phyloP scores from a whole-genome alignment of 2,113 vertebrate species.

The Dasypus novemcinctus region DNA sequence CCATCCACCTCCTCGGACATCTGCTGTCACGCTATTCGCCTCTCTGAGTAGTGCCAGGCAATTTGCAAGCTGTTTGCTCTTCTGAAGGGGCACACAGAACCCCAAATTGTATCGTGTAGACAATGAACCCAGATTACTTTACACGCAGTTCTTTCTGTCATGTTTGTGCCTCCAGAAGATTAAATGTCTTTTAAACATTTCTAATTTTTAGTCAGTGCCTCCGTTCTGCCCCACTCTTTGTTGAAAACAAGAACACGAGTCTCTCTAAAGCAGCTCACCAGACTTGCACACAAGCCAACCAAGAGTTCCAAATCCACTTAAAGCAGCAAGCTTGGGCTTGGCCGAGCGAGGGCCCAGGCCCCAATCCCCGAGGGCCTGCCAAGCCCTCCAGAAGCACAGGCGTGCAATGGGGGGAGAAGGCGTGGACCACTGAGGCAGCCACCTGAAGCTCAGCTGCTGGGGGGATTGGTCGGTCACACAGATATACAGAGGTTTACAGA shows the following conservation, averaged over 20 bases:
- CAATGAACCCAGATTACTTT: background rate
- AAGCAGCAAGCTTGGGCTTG: background rate
- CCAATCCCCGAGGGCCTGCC: background rate
- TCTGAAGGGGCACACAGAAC: background rate
- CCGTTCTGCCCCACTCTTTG: background rate
- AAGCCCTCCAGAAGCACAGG: background rate
- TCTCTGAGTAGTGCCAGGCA: too few relatives aligned
- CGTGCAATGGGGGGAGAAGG: background rate
- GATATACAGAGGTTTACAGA: background rate
- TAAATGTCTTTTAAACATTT: background rate
- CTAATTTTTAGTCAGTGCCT: background rate
- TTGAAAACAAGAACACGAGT: background rate
- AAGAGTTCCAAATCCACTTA: background rate
- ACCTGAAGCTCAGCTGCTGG: too few relatives aligned
- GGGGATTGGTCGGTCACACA: too few relatives aligned
- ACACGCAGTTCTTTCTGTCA: background rate
- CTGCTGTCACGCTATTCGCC: too few relatives aligned
- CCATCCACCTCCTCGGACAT: fast-evolving
- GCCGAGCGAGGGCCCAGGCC: background rate
- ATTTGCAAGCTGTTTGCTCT: background rate
- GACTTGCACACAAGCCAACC: background rate
- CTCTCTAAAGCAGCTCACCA: background rate
- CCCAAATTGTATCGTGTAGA: background rate
- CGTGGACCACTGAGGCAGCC: background rate
- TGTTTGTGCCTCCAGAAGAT: background rate